Conservation (phyloP, 2,888 invertebrate species). For the Darwinula stevensoni region DNA sequence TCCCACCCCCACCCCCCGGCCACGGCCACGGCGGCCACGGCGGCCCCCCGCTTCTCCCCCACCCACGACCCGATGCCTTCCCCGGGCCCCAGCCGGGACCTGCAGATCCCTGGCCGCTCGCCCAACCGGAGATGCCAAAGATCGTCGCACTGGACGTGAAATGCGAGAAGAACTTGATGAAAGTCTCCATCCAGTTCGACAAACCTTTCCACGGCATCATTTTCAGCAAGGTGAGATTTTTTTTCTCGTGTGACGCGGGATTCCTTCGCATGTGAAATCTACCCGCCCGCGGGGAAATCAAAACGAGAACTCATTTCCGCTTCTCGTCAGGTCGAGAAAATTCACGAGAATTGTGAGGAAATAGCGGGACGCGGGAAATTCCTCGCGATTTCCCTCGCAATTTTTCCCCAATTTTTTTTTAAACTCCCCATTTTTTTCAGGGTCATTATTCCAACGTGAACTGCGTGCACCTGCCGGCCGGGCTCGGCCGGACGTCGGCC, state of each 20-base stretch:
- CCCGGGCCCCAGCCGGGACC: not conserved
- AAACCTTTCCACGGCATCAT: constrained; percentile 85
- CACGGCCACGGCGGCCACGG: not conserved
- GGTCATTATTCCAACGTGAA: constrained; percentile 76
- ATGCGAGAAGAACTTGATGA: constrained; percentile 78
- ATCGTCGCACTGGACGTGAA: constrained; percentile 72
- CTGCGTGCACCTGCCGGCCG: constrained; percentile 67
- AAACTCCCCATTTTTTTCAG: not conserved
- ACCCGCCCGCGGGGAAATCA: too few species aligned
- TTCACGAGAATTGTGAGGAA: not conserved
- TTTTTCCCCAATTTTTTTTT: not conserved
- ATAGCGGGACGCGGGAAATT: not conserved
- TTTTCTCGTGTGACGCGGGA: too few species aligned
- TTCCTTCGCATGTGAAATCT: too few species aligned
- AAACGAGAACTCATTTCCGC: too few species aligned
- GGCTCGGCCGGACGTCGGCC: constrained; percentile 50
- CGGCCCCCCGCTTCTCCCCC: too few species aligned
- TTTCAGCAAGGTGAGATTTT: constrained; percentile 73
- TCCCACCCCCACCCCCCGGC: not conserved
- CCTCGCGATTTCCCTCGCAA: too few species aligned
- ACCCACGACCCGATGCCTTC: not conserved
- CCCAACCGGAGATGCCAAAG: constrained; percentile 68
- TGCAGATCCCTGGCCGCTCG: constrained; percentile 49
- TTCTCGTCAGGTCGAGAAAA: too few species aligned
- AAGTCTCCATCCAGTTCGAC: constrained; percentile 73